Percentiles rank a stretch among this genome's conserved stretches.
These are phyloP conservation scores for Triplophysa yarkandensis DNA, from an alignment of 2,797 vertebrate genomes.

Conservation along the genomic window DNA sequence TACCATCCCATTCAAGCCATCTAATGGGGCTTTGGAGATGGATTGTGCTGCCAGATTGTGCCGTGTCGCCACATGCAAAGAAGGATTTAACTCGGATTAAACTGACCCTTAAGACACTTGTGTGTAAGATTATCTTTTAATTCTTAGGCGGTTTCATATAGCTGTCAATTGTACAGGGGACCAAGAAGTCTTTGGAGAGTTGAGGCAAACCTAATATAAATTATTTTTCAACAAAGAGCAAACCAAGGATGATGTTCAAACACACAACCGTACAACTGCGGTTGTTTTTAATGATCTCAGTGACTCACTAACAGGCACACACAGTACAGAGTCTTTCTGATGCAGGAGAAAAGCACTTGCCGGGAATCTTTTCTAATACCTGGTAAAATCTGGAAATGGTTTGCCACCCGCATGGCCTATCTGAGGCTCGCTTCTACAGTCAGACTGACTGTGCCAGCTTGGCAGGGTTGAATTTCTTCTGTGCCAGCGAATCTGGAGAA, in stretches of 20 bases:
- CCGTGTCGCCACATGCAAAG: constrained; percentile 29
- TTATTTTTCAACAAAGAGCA: neutral
- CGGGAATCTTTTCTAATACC: constrained; percentile 18
- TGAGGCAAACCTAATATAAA: neutral
- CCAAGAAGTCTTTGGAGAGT: neutral
- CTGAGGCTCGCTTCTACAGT: constrained; percentile 1
- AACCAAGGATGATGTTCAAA: neutral
- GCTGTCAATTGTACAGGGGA: neutral
- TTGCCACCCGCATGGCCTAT: constrained; percentile 26
- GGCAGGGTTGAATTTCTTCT: neutral
- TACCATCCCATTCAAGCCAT: constrained; percentile 30
- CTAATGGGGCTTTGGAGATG: constrained; percentile 20
- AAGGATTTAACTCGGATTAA: constrained; percentile 39
- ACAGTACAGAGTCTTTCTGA: constrained; percentile 9
- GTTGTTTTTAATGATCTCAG: neutral
- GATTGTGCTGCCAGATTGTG: constrained; percentile 14
- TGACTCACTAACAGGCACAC: neutral
- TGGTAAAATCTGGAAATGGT: constrained; percentile 30
- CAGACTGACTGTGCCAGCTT: constrained; percentile 22
- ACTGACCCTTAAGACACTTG: neutral
- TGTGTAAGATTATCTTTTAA: neutral
- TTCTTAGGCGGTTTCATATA: neutral
- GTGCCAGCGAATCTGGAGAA: constrained; percentile 33
- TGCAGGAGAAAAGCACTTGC: neutral
- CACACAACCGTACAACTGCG: too few relatives aligned